Evolutionary conservation across 1,140 invertebrate species (phyloP), one percentile per base, ranked within the genome.

Genomic region (Lordiphosa clarofinis): DNA sequence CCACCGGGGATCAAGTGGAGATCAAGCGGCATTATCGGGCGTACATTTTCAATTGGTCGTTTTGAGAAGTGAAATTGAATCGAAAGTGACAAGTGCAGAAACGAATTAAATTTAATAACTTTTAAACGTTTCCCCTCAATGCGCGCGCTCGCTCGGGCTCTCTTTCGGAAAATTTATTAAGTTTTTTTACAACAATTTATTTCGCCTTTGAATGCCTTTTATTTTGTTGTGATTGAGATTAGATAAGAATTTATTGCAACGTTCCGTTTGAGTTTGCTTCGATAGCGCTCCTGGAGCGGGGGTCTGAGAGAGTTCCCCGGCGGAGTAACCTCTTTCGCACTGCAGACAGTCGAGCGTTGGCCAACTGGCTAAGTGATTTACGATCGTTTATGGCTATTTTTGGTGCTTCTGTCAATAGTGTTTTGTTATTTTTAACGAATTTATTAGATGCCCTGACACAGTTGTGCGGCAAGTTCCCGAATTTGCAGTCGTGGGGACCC

Each of bases 191-290:
- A 73, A 70, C 56, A 57, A 64, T 69, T 70, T 60, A 70, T 55
- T 67, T 63, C 28, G 46, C 60, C 64, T 82, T 71, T 76, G 56
- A 82, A 78, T 78, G 73, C 55, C 63, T 72, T 84, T 73, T 66
- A 70, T 82, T 84, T 73, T 78, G 73, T 84, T 78, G 61, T 84
- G 73, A 84, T 84, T 84, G 73, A 76, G 78, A 84, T 84, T 84
- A 84, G 78, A 84, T 84, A 84, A 84, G 49, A 75, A 78, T 84
- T 86, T 84, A 84, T 84, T 86, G 78, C 78, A 84, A 78, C 65
- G 58, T 61, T 63, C 67, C 55, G 70, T 67, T 81, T 56, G 48
- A 36, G 62, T 44, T 50, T 47, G 43, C 54, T 55, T 57, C 55
- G 78, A 84, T 78, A 78, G 73, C 58, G 40, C 9, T 1, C 15